Conservation (phyloP, 1,140 invertebrate species). For the Mylabris phalerata region DNA sequence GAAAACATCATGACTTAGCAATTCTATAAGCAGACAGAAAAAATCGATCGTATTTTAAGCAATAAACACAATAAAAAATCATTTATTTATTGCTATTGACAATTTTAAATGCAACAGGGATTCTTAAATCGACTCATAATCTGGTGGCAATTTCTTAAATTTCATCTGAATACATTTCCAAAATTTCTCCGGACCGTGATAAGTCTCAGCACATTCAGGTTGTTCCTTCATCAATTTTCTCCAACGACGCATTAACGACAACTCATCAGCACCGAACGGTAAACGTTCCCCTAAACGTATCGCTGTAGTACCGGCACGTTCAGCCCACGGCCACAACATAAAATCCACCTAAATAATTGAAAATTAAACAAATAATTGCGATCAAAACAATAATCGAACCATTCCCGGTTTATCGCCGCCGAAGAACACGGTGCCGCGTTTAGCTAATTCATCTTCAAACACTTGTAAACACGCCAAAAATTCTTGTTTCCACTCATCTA, state of each 20-base stretch:
- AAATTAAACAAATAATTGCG: too few relatives aligned
- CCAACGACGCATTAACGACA: constrained; percentile 47
- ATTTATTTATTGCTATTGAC: too few relatives aligned
- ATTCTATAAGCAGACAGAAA: too few relatives aligned
- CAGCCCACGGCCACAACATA: constrained; percentile 88
- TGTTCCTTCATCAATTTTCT: constrained; percentile 60
- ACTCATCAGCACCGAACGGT: constrained; percentile 40
- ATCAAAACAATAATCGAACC: constrained; percentile 37
- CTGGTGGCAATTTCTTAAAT: constrained; percentile 18
- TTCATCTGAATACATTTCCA: constrained; percentile 31
- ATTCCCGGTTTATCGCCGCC: constrained; percentile 65
- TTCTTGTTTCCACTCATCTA: constrained; percentile 28
- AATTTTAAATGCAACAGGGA: too few relatives aligned
- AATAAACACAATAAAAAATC: too few relatives aligned
- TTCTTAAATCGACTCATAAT: constrained; percentile 22
- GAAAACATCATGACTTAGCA: too few relatives aligned
- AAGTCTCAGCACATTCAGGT: constrained; percentile 40
- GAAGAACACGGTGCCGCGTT: constrained; percentile 59
- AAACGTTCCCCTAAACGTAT: constrained; percentile 50
- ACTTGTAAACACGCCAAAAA: constrained; percentile 50
- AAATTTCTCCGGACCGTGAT: constrained; percentile 32
- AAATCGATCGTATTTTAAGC: too few relatives aligned
- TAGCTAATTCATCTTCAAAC: constrained; percentile 60
- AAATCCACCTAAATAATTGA: constrained; percentile 53
- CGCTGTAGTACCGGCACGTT: constrained; percentile 54